Conservation (phyloP, 2,113 vertebrate genomes). For the Tautogolabrus adspersus region DNA sequence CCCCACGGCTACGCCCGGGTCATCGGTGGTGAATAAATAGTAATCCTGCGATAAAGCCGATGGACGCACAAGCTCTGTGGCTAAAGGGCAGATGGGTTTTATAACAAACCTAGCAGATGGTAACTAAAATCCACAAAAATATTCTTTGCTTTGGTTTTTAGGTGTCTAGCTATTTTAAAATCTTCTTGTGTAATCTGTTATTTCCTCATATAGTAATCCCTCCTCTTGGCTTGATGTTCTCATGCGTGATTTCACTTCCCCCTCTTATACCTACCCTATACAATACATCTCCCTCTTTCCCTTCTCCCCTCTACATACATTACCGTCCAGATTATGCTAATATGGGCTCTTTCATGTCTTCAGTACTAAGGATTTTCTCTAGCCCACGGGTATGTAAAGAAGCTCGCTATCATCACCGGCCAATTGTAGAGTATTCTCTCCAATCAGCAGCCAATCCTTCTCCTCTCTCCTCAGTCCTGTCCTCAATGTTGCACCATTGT, state of each 20-base stretch:
- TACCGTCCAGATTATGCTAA: constrained; percentile 71
- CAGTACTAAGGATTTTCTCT: constrained; percentile 60
- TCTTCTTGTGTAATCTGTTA: constrained; percentile 2
- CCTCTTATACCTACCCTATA: constrained; percentile 21
- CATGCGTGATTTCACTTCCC: constrained; percentile 26
- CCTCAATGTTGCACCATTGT: constrained; percentile 34
- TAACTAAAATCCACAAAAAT: neutral
- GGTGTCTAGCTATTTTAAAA: neutral
- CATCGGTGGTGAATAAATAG: constrained; percentile 13
- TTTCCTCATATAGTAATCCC: constrained; percentile 17
- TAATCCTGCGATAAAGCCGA: neutral
- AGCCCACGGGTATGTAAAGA: constrained; percentile 57
- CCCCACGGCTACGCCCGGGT: constrained; percentile 22
- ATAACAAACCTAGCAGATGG: neutral
- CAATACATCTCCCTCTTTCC: constrained; percentile 28
- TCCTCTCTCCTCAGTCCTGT: constrained; percentile 22
- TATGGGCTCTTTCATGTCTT: constrained; percentile 69
- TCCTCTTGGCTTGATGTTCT: constrained; percentile 14
- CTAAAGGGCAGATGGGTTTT: neutral
- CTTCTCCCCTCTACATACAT: constrained; percentile 51
- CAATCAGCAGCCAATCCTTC: constrained; percentile 49
- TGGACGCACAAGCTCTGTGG: constrained; percentile 15
- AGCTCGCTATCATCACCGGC: constrained; percentile 53
- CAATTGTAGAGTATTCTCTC: constrained; percentile 49
- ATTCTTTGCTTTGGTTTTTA: neutral